These are phyloP conservation scores for Lycocerus yunnanus DNA, from an alignment of 2,888 invertebrate genomes.

Conservation along the genomic window DNA sequence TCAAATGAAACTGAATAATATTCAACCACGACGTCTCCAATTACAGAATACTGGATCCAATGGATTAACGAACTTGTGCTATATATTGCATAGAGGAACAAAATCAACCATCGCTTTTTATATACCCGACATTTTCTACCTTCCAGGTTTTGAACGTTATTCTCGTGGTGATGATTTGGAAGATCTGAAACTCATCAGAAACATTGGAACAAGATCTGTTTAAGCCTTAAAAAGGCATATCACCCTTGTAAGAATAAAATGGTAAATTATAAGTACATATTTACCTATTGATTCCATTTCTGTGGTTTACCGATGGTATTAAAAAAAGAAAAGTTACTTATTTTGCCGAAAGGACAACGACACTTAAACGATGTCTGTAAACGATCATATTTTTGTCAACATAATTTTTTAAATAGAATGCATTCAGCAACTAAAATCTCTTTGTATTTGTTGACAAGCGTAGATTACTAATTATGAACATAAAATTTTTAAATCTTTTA, in stretches of 20 bases:
- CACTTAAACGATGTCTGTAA: too few species aligned
- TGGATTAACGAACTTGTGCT: background rate
- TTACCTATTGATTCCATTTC: background rate
- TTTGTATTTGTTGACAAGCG: background rate
- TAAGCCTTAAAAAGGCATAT: too few species aligned
- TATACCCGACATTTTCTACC: background rate
- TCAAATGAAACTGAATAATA: background rate
- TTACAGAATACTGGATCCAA: background rate
- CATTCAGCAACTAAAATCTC: background rate
- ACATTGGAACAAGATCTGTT: too few species aligned
- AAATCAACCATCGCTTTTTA: background rate
- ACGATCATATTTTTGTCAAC: background rate
- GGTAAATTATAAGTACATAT: too few species aligned
- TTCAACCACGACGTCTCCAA: background rate
- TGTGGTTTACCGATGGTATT: too few species aligned
- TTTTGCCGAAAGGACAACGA: background rate
- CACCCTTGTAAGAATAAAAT: too few species aligned
- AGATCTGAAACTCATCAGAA: background rate
- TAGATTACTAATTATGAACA: background rate
- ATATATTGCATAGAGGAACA: background rate
- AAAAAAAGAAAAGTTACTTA: too few species aligned
- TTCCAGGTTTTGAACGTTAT: background rate
- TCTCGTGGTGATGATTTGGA: background rate
- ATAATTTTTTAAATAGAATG: background rate
- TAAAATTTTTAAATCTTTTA: background rate